Evolutionary conservation across 1,140 invertebrate genomes (phyloP).

Genomic region (Drosophila persimilis): DNA sequence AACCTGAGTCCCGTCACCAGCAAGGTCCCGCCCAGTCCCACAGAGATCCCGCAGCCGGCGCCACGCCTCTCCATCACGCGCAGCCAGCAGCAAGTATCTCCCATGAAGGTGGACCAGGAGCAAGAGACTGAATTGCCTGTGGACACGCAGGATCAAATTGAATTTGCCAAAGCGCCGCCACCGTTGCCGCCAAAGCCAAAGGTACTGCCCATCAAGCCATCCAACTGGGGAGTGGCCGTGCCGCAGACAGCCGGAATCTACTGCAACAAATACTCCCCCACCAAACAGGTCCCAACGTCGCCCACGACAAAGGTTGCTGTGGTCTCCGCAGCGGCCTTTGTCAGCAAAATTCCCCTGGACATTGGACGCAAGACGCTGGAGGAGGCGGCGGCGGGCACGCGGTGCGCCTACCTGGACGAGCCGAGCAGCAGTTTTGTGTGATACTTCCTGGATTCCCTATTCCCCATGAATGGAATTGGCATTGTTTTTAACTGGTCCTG

Average conservation of each 20-base stretch:
- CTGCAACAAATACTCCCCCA: slow-evolving; percentile 66
- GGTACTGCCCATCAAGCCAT: slow-evolving; percentile 85
- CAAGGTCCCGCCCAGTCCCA: slow-evolving; percentile 34
- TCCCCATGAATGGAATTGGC: slow-evolving; percentile 12
- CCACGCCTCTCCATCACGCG: slow-evolving; percentile 75
- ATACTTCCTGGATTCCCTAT: slow-evolving; percentile 3
- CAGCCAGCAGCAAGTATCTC: slow-evolving; percentile 52
- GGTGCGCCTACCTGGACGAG: slow-evolving; percentile 85
- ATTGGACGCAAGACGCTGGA: slow-evolving; percentile 62
- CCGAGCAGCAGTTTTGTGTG: slow-evolving; percentile 87
- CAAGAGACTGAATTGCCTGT: slow-evolving; percentile 44
- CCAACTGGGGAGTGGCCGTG: slow-evolving; percentile 84
- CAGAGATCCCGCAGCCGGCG: slow-evolving; percentile 73
- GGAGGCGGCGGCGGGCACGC: slow-evolving; percentile 55
- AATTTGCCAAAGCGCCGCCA: slow-evolving; percentile 83
- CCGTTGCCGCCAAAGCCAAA: slow-evolving; percentile 86
- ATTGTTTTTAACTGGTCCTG: slow-evolving; percentile 17
- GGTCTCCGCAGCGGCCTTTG: slow-evolving; percentile 45
- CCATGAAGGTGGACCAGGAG: slow-evolving; percentile 71
- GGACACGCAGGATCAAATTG: slow-evolving; percentile 40
- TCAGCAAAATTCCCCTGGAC: slow-evolving; percentile 60
- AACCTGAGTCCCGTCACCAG: slow-evolving; percentile 64
- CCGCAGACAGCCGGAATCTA: slow-evolving; percentile 50
- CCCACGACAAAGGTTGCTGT: slow-evolving; percentile 26
- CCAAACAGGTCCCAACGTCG: slow-evolving; percentile 47